Base-by-base conservation (phyloP, 2,113 vertebrate species). In the Pontoporia blainvillei region DNA sequence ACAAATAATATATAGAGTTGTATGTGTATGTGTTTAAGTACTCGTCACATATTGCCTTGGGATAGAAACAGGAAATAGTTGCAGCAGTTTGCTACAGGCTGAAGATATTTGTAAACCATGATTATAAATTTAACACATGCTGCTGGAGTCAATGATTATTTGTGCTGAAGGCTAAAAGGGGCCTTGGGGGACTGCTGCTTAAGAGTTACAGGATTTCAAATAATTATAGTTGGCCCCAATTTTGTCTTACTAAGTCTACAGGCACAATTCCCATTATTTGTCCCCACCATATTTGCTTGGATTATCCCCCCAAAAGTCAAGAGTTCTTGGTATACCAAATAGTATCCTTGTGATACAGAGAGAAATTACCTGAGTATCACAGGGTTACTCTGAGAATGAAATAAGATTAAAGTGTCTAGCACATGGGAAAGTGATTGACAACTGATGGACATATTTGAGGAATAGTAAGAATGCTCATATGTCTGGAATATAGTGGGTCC, bases 101-200 rank as follows among this genome's bases (percentile, higher is more conserved):
- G 84, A 95, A 98, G 96, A 96, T 96, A 98, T 98, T 98, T 98
- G 96, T 98, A 98, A 98, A 97, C 72, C 57, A 67, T 71, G 92
- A 98, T 95, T 98, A 98, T 97, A 97, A 97, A 98, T 98, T 98
- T 98, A 97, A 97, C 88, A 90, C 84, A 29, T 85, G 96, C 94
- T 90, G 49, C 85, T 96, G 75, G 95, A 98, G 96, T 94, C 98
- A 98, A 96, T 93, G 78, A 79, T 96, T 97, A 98, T 96, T 94
- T 97, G 87, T 64, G 95, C 72, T 94, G 73, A 96, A 96, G 91
- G 96, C 96, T 98, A 97, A 98, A 96, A 39, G 61, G 64, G 92
- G 61, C 89, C 94, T 87, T 34, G 71, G 61, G 87, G 91, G 87
- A 96, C 49, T n/a, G 41, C 57, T 90, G 81, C 34, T 46, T 81